Conservation (phyloP, 1,140 invertebrate species). For the Drosophila burlai region DNA sequence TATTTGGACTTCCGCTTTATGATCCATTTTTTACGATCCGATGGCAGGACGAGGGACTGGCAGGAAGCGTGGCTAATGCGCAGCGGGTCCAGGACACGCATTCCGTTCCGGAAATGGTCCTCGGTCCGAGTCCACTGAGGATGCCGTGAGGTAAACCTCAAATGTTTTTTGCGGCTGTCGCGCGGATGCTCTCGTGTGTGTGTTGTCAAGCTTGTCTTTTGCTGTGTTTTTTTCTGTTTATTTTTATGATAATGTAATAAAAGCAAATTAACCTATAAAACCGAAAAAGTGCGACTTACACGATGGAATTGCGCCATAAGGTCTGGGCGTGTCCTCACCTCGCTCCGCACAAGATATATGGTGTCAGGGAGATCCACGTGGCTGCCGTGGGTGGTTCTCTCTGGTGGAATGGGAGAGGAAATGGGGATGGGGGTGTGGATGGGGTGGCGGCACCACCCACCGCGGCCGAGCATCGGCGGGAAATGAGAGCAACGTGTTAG, state of each 20-base stretch:
- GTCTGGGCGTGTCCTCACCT: constrained; percentile 74
- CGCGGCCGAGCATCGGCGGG: constrained; percentile 19
- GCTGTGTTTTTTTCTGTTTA: constrained; percentile 44
- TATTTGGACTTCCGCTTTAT: constrained; percentile 62
- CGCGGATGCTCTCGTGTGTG: constrained; percentile 29
- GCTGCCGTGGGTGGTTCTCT: constrained; percentile 10
- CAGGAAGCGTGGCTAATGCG: constrained; percentile 49
- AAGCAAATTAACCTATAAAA: constrained; percentile 84
- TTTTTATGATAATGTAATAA: constrained; percentile 84
- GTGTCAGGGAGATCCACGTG: constrained; percentile 33
- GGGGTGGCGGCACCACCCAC: constrained; percentile 37
- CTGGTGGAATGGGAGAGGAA: neutral
- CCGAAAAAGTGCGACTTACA: constrained; percentile 77
- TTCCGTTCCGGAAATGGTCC: constrained; percentile 52
- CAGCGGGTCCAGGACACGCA: constrained; percentile 48
- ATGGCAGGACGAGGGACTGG: constrained; percentile 11
- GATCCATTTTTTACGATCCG: constrained; percentile 66
- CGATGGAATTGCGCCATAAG: constrained; percentile 80
- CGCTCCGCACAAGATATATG: constrained; percentile 42
- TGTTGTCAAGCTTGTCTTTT: constrained; percentile 54
- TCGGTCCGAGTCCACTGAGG: constrained; percentile 27
- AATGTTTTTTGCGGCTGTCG: constrained; percentile 51
- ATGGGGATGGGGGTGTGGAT: neutral
- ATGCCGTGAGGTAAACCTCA: constrained; percentile 66
- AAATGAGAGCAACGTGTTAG: constrained; percentile 62